Evolutionary conservation across 2,888 invertebrate species (phyloP).

Genomic region (Pollenia angustigena): DNA sequence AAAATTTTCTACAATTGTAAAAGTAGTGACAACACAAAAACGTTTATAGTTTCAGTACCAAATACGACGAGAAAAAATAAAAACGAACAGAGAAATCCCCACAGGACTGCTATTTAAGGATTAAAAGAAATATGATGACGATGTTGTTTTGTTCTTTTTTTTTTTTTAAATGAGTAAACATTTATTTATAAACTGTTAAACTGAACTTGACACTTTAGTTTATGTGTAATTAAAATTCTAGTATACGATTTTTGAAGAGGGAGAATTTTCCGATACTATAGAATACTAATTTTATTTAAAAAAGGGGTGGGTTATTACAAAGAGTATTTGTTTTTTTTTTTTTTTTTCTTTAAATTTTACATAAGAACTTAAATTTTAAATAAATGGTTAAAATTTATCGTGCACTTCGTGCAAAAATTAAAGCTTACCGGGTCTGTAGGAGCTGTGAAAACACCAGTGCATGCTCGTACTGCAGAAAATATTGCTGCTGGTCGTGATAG

Average conservation of each 20-base stretch:
- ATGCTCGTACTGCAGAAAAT: no score
- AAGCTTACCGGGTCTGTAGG: no score
- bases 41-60: slow-evolving; percentile 27
- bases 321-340: no score
- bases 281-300: slow-evolving; percentile 25
- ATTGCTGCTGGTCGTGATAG: no score
- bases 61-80: background rate
- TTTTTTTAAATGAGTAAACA: slow-evolving; percentile 29
- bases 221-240: slow-evolving; percentile 44
- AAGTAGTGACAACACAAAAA: slow-evolving; percentile 34
- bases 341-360: no score
- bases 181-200: slow-evolving; percentile 40
- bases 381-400: no score
- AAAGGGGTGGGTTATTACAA: background rate
- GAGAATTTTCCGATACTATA: background rate
- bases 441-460: no score
- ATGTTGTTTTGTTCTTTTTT: background rate
- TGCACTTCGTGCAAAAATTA: no score
- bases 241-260: slow-evolving; percentile 1
- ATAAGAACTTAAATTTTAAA: no score
- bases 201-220: slow-evolving; percentile 57
- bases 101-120: slow-evolving; percentile 51
- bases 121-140: slow-evolving; percentile 51
- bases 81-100: slow-evolving; percentile 14
- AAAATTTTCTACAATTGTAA: slow-evolving; percentile 43